These are phyloP conservation scores for Acronicta aceris DNA, from an alignment of 2,888 invertebrate species.

Conservation along the genomic window DNA sequence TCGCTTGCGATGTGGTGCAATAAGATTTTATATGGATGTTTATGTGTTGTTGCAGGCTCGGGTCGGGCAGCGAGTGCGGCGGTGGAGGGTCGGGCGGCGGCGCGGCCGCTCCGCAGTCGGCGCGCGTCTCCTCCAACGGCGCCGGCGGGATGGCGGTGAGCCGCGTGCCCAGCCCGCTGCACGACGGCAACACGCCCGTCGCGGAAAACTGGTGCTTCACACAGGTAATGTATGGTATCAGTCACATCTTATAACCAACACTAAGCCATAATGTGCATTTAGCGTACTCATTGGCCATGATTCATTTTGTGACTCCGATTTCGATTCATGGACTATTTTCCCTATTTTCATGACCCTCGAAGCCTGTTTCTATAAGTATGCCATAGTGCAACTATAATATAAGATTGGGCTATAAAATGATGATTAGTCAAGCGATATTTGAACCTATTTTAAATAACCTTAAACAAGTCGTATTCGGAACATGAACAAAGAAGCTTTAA, in stretches of 20 bases:
- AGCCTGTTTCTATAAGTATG: too few species aligned
- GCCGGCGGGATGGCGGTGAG: slow-evolving; percentile 98
- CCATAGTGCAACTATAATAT: too few species aligned
- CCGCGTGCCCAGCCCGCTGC: slow-evolving; percentile 98
- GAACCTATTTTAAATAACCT: slow-evolving; percentile 12
- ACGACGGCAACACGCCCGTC: slow-evolving; percentile 98
- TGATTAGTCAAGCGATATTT: neutral
- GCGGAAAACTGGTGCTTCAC: slow-evolving; percentile 99
- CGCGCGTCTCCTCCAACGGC: slow-evolving; percentile 95
- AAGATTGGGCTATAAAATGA: neutral
- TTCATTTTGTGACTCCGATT: neutral
- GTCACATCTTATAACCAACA: slow-evolving; percentile 3
- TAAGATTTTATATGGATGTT: slow-evolving; percentile 24
- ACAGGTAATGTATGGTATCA: slow-evolving; percentile 91
- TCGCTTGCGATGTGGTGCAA: slow-evolving; percentile 5
- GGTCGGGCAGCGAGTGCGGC: slow-evolving; percentile 87
- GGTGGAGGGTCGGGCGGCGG: slow-evolving; percentile 87
- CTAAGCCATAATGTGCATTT: too few species aligned
- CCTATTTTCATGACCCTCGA: too few species aligned
- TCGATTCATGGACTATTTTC: neutral
- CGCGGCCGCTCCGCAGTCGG: slow-evolving; percentile 92
- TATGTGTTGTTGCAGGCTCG: slow-evolving; percentile 91
- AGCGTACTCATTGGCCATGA: neutral
- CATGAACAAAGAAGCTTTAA: slow-evolving; percentile 20
- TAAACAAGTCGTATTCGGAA: slow-evolving; percentile 14